Conservation (phyloP, 2,113 vertebrate species). For the Tupaia chinensis region DNA sequence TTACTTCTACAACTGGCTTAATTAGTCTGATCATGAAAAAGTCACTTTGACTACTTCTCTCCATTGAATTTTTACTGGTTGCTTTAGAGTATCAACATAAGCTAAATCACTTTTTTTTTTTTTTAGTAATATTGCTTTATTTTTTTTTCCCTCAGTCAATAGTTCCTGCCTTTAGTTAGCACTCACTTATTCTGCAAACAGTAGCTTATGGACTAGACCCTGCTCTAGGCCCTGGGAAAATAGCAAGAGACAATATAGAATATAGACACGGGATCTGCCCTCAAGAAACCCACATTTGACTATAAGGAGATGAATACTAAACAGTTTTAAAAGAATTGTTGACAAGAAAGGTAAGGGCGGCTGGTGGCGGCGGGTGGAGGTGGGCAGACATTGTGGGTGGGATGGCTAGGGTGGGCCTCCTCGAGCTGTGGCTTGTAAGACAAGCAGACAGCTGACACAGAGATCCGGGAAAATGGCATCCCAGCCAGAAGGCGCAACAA, state of each 20-base stretch:
- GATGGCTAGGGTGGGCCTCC: too few relatives aligned
- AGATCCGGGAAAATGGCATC: neutral
- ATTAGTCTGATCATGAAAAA: neutral
- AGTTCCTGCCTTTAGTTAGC: neutral
- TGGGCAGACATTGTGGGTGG: accelerated
- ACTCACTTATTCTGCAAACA: neutral
- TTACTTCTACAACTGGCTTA: neutral
- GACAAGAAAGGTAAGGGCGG: neutral
- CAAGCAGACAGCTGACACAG: too few relatives aligned
- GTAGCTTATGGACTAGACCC: neutral
- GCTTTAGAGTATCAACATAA: neutral
- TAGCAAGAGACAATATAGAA: neutral
- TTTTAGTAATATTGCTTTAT: neutral
- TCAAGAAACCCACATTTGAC: neutral
- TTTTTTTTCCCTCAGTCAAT: neutral
- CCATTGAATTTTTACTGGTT: neutral
- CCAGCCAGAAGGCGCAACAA: neutral
- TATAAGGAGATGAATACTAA: neutral
- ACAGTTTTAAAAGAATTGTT: neutral
- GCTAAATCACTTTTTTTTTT: neutral
- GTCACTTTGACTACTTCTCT: slow-evolving; percentile 1
- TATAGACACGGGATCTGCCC: neutral
- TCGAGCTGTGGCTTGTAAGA: neutral
- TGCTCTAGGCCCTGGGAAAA: neutral
- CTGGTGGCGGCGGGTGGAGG: neutral